These are phyloP conservation scores for Apteryx mantelli DNA, from an alignment of 2,113 vertebrate genomes.

Conservation along the genomic window DNA sequence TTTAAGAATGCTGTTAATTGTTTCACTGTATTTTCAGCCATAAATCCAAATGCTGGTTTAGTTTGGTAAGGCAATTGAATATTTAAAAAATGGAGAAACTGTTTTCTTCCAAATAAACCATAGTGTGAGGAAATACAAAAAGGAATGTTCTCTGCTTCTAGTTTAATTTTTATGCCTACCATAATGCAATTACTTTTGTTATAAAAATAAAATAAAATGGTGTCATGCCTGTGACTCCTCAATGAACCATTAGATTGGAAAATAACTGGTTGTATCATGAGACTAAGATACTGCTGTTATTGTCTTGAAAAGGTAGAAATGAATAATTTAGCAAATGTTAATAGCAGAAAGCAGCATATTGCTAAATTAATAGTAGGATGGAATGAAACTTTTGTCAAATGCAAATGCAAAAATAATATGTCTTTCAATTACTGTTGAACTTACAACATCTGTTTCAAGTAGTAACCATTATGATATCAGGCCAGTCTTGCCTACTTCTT, in stretches of 20 bases:
- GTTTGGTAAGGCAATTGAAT: background rate
- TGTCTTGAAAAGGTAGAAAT: slow-evolving; percentile 73
- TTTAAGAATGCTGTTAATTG: background rate
- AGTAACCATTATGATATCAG: slow-evolving; percentile 29
- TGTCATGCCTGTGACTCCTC: slow-evolving; percentile 28
- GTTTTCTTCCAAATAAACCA: background rate
- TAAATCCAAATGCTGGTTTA: background rate
- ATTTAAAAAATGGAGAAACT: background rate
- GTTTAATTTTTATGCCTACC: slow-evolving; percentile 24
- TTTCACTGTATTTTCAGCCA: background rate
- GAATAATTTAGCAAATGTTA: slow-evolving; percentile 76
- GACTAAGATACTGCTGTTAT: slow-evolving; percentile 56
- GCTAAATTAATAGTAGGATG: slow-evolving; percentile 35
- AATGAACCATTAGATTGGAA: slow-evolving; percentile 71
- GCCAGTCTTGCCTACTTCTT: slow-evolving; percentile 51
- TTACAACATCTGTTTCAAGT: slow-evolving; percentile 31
- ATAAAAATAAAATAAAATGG: background rate
- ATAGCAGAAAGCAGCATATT: slow-evolving; percentile 53
- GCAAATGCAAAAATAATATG: slow-evolving; percentile 41
- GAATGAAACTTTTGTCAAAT: slow-evolving; percentile 72
- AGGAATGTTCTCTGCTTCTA: background rate
- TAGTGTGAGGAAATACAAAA: background rate
- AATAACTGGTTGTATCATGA: slow-evolving; percentile 71
- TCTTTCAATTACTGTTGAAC: slow-evolving; percentile 24
- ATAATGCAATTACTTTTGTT: background rate